phyloP scores from a whole-genome alignment of 2,113 vertebrate genomes.

The Plotosus lineatus region DNA sequence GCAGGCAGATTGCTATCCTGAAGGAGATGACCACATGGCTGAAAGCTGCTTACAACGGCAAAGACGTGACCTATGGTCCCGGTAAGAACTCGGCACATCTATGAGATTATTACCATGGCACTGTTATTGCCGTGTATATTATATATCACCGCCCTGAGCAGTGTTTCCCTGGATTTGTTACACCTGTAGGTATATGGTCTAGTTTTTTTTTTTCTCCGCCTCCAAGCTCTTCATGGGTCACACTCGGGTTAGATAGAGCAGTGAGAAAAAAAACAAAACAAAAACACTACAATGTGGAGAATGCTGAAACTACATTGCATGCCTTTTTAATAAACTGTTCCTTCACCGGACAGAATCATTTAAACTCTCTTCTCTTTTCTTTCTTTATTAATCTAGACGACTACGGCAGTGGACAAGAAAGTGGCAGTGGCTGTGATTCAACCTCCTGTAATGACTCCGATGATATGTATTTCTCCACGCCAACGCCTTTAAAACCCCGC shows the following conservation, averaged over 20 bases:
- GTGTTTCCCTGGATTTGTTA: neutral
- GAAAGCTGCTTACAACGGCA: constrained; percentile 89
- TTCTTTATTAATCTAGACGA: constrained; percentile 71
- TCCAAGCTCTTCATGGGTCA: neutral
- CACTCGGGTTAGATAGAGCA: neutral
- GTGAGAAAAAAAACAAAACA: too few relatives aligned
- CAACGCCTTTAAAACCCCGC: constrained; percentile 57
- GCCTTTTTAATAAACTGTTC: too few relatives aligned
- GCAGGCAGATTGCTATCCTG: constrained; percentile 86
- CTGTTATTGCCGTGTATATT: neutral
- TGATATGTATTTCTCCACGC: constrained; percentile 82
- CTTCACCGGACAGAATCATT: neutral
- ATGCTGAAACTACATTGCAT: neutral
- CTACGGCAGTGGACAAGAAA: constrained; percentile 83
- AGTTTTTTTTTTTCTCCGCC: neutral
- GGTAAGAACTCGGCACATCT: constrained; percentile 69
- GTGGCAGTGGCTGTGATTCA: constrained; percentile 87
- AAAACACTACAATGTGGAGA: neutral
- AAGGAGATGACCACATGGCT: constrained; percentile 91
- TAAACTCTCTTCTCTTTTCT: neutral
- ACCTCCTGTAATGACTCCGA: constrained; percentile 72
- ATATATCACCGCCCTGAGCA: neutral
- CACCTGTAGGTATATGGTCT: neutral
- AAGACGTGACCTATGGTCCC: constrained; percentile 82
- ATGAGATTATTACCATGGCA: neutral